Evolutionary conservation across 2,797 vertebrate species (phyloP).

Genomic region (Sebastes iracundus): DNA sequence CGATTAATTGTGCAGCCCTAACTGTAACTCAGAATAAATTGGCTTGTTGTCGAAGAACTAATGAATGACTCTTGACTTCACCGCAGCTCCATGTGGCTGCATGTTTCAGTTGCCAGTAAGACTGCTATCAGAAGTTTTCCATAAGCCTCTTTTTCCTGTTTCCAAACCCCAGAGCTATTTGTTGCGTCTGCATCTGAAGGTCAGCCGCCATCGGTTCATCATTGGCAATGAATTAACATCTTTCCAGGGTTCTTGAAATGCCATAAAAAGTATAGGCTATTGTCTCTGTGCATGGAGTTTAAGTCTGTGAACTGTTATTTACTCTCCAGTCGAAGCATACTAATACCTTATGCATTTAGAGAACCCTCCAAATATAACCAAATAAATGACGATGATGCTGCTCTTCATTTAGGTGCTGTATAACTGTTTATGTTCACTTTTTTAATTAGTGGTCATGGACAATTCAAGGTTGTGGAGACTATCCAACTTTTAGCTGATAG

Average conservation of each 20-base stretch:
- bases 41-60: conserved; percentile 21
- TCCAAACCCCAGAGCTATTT: conserved; percentile 48
- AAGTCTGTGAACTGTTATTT: conserved; percentile 1
- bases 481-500: conserved; percentile 34
- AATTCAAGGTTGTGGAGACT: conserved; percentile 62
- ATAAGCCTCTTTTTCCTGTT: conserved; percentile 18
- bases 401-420: conserved; percentile 6
- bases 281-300: conserved; percentile 1
- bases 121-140: conserved; percentile 29
- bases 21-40: conserved; percentile 7
- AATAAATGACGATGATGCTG: background rate
- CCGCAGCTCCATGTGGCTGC: conserved; percentile 1
- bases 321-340: background rate
- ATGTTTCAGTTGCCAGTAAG: conserved; percentile 10
- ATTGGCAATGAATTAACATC: conserved; percentile 19
- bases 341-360: background rate
- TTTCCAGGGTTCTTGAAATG: conserved; percentile 3
- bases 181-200: conserved; percentile 20
- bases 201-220: conserved; percentile 23
- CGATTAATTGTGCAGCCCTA: too few relatives aligned
- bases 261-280: background rate
- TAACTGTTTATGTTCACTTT: background rate
- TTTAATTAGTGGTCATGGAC: conserved; percentile 39
- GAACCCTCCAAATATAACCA: background rate
- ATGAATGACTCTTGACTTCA: conserved; percentile 33